Evolutionary conservation across 2,797 vertebrate species (phyloP).

Genomic region (Erethizon dorsatum): DNA sequence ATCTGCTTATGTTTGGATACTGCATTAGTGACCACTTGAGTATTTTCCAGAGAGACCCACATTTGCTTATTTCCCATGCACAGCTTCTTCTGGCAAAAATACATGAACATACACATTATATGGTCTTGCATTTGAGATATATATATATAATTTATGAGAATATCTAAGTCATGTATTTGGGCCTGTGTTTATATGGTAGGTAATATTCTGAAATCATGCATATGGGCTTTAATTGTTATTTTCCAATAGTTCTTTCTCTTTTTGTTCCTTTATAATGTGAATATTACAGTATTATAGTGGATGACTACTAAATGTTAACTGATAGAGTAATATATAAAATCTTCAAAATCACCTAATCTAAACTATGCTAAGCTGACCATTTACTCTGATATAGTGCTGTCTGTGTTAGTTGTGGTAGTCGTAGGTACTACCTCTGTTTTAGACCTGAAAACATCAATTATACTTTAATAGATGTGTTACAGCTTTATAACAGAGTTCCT

Average conservation of each 20-base stretch:
- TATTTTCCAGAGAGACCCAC: neutral
- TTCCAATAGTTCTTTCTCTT: neutral
- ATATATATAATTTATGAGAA: neutral
- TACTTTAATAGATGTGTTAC: neutral
- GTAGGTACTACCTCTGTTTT: neutral
- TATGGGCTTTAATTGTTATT: neutral
- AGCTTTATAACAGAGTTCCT: neutral
- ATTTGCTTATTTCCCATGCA: neutral
- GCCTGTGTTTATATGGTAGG: neutral
- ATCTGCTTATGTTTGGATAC: neutral
- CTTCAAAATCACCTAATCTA: neutral
- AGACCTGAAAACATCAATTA: neutral
- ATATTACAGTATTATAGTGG: neutral
- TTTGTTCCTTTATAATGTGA: neutral
- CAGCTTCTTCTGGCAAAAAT: neutral
- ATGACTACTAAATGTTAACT: constrained; percentile 28
- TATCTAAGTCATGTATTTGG: neutral
- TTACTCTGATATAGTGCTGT: neutral
- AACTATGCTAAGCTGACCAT: neutral
- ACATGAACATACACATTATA: neutral
- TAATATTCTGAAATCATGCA: neutral
- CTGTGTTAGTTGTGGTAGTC: neutral
- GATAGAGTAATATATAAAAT: neutral
- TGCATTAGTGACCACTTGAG: neutral
- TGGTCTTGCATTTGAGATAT: neutral